Evolutionary conservation across 2,113 vertebrate genomes (phyloP).

Genomic region (Kobus ellipsiprymnus): DNA sequence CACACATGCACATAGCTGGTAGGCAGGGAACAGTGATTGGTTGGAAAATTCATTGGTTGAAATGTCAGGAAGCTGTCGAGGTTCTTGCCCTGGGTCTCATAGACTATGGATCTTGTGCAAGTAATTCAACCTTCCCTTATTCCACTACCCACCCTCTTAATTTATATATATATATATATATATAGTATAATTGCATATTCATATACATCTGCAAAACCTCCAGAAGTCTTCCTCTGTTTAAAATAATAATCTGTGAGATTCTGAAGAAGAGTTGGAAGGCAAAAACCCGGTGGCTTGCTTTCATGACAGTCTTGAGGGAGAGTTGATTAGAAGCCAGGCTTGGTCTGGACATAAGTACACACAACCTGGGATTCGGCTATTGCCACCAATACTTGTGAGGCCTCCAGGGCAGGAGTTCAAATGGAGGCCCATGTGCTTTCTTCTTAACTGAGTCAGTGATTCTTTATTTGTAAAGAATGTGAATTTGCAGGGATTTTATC

Average conservation of each 20-base stretch:
- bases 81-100: background rate
- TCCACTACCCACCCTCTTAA: background rate
- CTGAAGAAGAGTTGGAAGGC: background rate
- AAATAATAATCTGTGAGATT: background rate
- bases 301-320: background rate
- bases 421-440: background rate
- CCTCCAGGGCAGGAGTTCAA: background rate
- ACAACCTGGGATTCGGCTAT: background rate
- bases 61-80: background rate
- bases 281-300: background rate
- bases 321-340: background rate
- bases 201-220: background rate
- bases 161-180: background rate
- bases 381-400: background rate
- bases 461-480: slow-evolving; percentile 23
- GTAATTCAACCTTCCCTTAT: background rate
- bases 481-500: background rate
- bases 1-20: background rate
- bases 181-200: background rate
- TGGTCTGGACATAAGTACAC: background rate
- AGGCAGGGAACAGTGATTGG: background rate
- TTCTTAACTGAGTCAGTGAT: background rate
- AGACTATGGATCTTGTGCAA: background rate
- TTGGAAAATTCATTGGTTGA: background rate
- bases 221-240: slow-evolving; percentile 19